These are phyloP conservation scores for Semnopithecus entellus DNA, from an alignment of 2,113 vertebrate species.

Conservation along the genomic window DNA sequence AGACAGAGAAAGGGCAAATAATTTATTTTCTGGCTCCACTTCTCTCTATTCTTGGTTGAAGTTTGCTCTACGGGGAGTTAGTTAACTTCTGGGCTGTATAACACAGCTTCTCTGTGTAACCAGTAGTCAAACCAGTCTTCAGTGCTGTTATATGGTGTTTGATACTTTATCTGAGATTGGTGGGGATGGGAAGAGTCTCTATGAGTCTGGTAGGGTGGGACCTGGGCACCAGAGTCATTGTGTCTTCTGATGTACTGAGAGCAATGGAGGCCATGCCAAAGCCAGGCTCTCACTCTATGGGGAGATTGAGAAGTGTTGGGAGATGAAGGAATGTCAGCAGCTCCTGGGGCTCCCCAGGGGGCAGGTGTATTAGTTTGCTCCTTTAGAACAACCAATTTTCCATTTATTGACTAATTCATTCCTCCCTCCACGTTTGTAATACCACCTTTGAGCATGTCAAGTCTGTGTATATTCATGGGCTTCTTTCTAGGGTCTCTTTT, in stretches of 20 bases:
- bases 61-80: background rate
- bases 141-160: background rate
- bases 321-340: background rate
- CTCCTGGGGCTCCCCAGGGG: background rate
- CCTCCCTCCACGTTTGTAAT: background rate
- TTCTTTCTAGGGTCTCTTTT: background rate
- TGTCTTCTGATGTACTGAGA: background rate
- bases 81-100: background rate
- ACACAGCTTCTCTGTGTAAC: background rate
- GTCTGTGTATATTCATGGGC: background rate
- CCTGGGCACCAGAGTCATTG: too few relatives aligned
- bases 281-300: background rate
- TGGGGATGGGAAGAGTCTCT: background rate
- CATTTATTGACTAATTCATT: background rate
- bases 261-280: background rate
- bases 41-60: background rate
- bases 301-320: background rate
- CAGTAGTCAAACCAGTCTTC: background rate
- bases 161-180: background rate
- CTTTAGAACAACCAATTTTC: background rate
- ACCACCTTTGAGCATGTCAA: background rate
- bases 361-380: background rate
- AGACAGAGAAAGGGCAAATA: background rate
- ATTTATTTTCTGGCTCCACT: background rate
- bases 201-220: background rate